phyloP scores from a whole-genome alignment of 2,113 vertebrate species.

The Narcine bancroftii region DNA sequence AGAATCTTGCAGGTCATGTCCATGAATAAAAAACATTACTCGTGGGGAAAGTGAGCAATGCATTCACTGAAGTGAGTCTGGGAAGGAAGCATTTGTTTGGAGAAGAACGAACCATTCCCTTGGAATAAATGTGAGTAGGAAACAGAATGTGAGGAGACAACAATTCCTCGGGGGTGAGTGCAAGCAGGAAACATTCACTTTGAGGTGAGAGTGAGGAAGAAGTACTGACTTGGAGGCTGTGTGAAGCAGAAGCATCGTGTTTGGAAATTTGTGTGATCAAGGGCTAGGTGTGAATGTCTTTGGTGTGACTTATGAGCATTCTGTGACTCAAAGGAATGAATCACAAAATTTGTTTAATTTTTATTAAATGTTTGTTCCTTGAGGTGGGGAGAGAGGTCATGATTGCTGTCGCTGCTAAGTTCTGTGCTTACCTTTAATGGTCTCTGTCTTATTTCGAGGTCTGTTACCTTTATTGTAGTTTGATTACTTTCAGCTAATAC shows the following conservation, averaged over 20 bases:
- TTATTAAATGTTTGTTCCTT: background rate
- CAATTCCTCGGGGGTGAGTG: no score
- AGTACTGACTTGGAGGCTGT: no score
- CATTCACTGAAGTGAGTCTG: no score
- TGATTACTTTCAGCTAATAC: background rate
- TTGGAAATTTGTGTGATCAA: no score
- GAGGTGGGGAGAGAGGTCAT: background rate
- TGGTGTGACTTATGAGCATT: background rate
- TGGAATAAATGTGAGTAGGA: background rate
- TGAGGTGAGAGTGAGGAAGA: no score
- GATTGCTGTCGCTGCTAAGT: background rate
- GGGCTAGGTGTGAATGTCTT: no score
- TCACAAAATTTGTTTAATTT: background rate
- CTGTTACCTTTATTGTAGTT: background rate
- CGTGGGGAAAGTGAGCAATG: no score
- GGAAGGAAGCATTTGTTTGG: background rate
- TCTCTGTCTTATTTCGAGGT: background rate
- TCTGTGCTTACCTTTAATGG: background rate
- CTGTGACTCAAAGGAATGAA: background rate
- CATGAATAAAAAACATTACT: no score
- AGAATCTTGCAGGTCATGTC: no score
- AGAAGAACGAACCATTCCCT: background rate
- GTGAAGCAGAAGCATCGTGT: no score
- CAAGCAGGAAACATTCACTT: no score
- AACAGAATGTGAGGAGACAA: no score